Evolutionary conservation across 2,797 vertebrate species (phyloP), one percentile per base, ranked within the genome.

Genomic region (Sebastes vulpes): DNA sequence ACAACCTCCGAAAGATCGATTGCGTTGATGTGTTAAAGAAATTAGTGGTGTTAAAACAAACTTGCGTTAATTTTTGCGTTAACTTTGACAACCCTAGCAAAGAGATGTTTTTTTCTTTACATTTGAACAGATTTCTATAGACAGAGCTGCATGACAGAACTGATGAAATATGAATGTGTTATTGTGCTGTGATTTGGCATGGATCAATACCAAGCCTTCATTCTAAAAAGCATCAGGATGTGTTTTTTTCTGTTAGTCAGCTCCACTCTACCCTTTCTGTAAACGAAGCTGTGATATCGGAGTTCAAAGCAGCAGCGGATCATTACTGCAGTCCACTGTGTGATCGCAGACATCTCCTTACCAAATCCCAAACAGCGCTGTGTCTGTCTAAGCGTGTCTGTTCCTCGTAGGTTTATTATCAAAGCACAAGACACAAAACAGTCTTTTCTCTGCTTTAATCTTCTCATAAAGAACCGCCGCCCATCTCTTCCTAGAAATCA

Each of bases 291-390:
- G 77, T 77, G 85, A 88, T 89, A 81, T 84, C 7, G 0, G n/a
- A 83, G 73, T 87, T 88, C 66, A 90, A 88, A 86, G 89, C 75
- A 69, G 77, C 66, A 56, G 75, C 18, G 3, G 82, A 79, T 92
- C 84, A 90, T 89, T 90, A 89, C 73, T 2, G 52, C 77, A 61
- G 85, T 71, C 77, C 65, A 50, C 69, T 65, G 75, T 77, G 61
- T 83, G 77, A 88, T 82, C 2, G 26, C 67, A 83, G 81, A 81
- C 76, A 66, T 68, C 65, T 68, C 67, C 77, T 77, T 52, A 77
- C 81, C 87, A 64, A 64, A 66, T 68, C 57, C 58, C 65, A 42
- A 86, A 79, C 61, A 64, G 53, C 2, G 2, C 53, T 18, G 4
- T 8, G 64, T 70, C 57, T 60, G 61, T 70, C 60, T 58, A 69